These are phyloP conservation scores for Chloebia gouldiae DNA, from an alignment of 2,113 vertebrate genomes.

Conservation along the genomic window DNA sequence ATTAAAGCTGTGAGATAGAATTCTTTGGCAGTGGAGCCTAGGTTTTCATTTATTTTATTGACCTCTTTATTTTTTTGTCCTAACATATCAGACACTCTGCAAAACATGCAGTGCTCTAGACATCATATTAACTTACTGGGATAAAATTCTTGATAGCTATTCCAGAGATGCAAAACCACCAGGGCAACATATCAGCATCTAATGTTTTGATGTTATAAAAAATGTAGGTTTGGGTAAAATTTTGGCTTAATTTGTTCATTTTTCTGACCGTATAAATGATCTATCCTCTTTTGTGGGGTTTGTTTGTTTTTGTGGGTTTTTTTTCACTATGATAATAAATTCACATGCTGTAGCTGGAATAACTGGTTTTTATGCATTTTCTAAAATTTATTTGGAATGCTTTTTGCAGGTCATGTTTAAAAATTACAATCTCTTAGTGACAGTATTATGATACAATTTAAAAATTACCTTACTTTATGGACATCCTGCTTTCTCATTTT, in stretches of 20 bases:
- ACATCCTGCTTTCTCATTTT: background rate
- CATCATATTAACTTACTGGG: background rate
- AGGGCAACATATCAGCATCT: background rate
- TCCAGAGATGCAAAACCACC: background rate
- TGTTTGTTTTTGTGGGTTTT: background rate
- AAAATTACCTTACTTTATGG: background rate
- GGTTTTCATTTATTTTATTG: background rate
- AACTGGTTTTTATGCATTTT: background rate
- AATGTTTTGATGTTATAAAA: background rate
- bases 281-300: background rate
- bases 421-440: background rate
- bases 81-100: background rate
- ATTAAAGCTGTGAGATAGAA: background rate
- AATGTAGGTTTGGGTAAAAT: background rate
- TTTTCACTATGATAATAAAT: background rate
- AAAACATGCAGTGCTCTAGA: background rate
- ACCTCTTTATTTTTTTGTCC: background rate
- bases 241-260: background rate
- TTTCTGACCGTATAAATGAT: background rate
- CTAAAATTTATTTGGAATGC: background rate
- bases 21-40: background rate
- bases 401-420: background rate
- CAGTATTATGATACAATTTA: background rate
- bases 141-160: background rate
- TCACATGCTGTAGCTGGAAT: background rate